Percentiles rank a stretch among this genome's conserved stretches.
These are phyloP conservation scores for Coregonus sp. DNA, from an alignment of 2,797 vertebrate genomes.

Conservation along the genomic window DNA sequence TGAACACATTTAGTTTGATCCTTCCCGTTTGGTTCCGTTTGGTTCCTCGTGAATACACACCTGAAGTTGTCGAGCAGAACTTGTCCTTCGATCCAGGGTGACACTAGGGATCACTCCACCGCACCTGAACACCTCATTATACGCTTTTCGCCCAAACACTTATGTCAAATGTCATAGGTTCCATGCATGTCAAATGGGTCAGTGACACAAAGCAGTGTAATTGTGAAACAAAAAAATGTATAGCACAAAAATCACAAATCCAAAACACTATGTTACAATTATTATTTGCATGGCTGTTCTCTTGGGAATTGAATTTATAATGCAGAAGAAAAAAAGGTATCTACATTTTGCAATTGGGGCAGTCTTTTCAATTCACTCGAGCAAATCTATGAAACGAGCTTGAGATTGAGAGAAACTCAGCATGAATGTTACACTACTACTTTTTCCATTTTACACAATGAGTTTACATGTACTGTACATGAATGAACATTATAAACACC, in stretches of 20 bases:
- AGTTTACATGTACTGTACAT: slow-evolving; percentile 1
- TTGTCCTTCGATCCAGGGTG: background rate
- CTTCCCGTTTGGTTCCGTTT: background rate
- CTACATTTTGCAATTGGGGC: background rate
- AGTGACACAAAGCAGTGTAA: background rate
- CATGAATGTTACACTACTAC: background rate
- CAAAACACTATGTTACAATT: background rate
- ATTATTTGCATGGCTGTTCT: slow-evolving; percentile 8
- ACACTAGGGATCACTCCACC: background rate
- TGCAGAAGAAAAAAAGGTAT: background rate
- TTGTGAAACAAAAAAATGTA: background rate
- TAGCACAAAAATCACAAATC: background rate
- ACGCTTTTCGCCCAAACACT: background rate
- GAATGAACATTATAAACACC: background rate
- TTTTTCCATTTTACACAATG: background rate
- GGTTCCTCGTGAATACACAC: background rate
- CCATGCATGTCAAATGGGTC: background rate
- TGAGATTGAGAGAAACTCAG: background rate
- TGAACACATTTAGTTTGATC: background rate
- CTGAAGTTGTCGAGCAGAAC: background rate
- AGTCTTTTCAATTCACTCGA: background rate
- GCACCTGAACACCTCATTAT: background rate
- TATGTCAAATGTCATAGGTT: background rate
- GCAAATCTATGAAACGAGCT: background rate
- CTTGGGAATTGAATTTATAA: background rate